Evolutionary conservation across 2,797 vertebrate genomes (phyloP).

Genomic region (Danio jaintianensis): DNA sequence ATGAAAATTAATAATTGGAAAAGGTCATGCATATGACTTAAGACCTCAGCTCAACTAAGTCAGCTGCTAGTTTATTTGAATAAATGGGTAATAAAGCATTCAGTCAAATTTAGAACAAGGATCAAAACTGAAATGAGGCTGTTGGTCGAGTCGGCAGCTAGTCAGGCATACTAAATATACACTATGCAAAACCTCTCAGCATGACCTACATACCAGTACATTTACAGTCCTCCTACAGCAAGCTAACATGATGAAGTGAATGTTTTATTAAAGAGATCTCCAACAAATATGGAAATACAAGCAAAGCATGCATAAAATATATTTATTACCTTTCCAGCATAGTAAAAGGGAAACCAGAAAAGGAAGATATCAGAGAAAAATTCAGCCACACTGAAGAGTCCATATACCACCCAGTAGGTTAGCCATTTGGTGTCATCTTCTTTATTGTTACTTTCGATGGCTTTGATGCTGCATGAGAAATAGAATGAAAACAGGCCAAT

Average conservation of each 20-base stretch:
- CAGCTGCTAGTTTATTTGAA: constrained; percentile 3
- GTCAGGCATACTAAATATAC: constrained; percentile 42
- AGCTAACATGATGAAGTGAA: background rate
- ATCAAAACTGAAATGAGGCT: constrained; percentile 19
- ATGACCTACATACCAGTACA: constrained; percentile 45
- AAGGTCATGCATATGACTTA: background rate
- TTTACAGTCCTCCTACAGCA: constrained; percentile 9
- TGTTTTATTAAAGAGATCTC: background rate
- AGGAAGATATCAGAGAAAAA: constrained; percentile 95
- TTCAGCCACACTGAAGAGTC: constrained; percentile 88
- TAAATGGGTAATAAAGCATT: constrained; percentile 22
- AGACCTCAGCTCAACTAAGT: background rate
- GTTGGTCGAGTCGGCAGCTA: background rate
- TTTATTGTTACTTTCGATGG: constrained; percentile 89
- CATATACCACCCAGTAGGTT: constrained; percentile 97
- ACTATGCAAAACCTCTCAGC: constrained; percentile 27
- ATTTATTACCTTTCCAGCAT: constrained; percentile 85
- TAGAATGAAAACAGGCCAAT: constrained; percentile 16
- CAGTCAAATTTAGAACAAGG: constrained; percentile 38
- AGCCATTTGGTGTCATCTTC: constrained; percentile 95
- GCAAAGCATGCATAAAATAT: background rate
- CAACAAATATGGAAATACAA: background rate
- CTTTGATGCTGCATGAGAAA: constrained; percentile 84
- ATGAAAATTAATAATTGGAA: background rate
- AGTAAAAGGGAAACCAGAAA: constrained; percentile 98